Evolutionary conservation across 2,888 invertebrate genomes (phyloP).

Genomic region (Tetranychus piercei): DNA sequence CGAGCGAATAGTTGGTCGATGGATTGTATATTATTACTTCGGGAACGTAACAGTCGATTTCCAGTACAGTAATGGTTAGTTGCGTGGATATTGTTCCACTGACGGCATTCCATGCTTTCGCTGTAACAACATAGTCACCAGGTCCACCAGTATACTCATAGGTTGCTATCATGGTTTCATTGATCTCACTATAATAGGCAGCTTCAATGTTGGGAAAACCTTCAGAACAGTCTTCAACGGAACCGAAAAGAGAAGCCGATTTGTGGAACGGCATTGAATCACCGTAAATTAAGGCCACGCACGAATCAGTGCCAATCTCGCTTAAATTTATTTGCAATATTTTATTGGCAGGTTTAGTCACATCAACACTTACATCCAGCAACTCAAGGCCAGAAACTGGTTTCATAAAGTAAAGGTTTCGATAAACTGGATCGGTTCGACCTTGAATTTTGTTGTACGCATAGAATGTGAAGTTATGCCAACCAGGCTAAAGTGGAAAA

Average conservation of each 20-base stretch:
- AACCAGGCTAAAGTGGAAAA: slow-evolving; percentile 24
- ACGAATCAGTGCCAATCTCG: slow-evolving; percentile 27
- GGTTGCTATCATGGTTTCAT: neutral
- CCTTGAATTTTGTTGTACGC: slow-evolving; percentile 28
- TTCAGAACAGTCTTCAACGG: neutral
- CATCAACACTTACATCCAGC: slow-evolving; percentile 26
- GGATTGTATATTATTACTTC: slow-evolving; percentile 25
- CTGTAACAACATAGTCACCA: slow-evolving; percentile 3
- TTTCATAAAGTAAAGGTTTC: slow-evolving; percentile 25
- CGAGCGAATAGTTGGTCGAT: slow-evolving; percentile 22
- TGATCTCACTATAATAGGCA: neutral
- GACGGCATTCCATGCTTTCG: neutral
- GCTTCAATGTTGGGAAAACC: neutral
- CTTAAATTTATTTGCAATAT: slow-evolving; percentile 25
- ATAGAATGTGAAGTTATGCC: slow-evolving; percentile 26
- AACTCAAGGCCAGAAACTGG: slow-evolving; percentile 26
- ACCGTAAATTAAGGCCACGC: slow-evolving; percentile 26
- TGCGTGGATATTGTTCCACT: neutral
- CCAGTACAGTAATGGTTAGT: slow-evolving; percentile 8
- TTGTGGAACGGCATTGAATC: slow-evolving; percentile 16
- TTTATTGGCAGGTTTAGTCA: slow-evolving; percentile 25
- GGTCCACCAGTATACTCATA: slow-evolving; percentile 2
- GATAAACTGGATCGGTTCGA: slow-evolving; percentile 24
- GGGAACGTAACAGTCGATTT: slow-evolving; percentile 26
- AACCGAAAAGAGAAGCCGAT: neutral